Base-by-base conservation (phyloP, 2,888 invertebrate genomes). In the Mimachlamys varia region DNA sequence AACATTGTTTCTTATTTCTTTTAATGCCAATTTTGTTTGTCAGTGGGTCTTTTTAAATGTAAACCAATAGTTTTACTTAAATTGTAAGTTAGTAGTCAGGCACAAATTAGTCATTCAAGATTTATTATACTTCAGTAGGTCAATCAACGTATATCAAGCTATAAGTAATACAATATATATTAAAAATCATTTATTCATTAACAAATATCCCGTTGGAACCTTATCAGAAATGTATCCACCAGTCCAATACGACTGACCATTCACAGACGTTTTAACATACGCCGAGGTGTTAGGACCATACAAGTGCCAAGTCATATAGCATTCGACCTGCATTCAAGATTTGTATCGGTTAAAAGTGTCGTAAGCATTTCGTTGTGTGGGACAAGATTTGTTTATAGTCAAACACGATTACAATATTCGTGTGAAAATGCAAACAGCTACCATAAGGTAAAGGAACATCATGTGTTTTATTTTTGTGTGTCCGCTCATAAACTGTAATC, bases 271-370 rank as follows among this genome's bases (percentile, higher is more conserved):
- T 76, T 33, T 7, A 76, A 76, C 76, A 33, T 76, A 76, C 76
- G 15, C 33, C 76, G 27, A 76, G 76, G 76, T 33, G 76, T 76
- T 76, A 76, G 12, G 76, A 76, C 12, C 33, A 76, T 33, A 13
- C 27, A 27, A 76, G 33, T 76, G 76, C 76, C 76, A 76, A 76
- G 33, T 76, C 27, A 76, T 33, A 44, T 44, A 44, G 44, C 44
- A 76, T 33, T 76, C 33, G 76, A 76, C 76, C 76, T 76, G 76
- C 33, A 76, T 76, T 76, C 76, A 22, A 19, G 76, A 76, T 22
- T 76, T 5, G 76, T 33, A 76, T 76, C 76, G 76, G 10, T 76
- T 76, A 76, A 19, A 76, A 76, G 76, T 76, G 76, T 76, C 76
- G 76, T n/a, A n/a, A 62, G 62, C 62, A 22, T 62, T 62, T 44